These are phyloP conservation scores for Callinectes sapidus DNA, from an alignment of 2,888 invertebrate species.

Conservation along the genomic window DNA sequence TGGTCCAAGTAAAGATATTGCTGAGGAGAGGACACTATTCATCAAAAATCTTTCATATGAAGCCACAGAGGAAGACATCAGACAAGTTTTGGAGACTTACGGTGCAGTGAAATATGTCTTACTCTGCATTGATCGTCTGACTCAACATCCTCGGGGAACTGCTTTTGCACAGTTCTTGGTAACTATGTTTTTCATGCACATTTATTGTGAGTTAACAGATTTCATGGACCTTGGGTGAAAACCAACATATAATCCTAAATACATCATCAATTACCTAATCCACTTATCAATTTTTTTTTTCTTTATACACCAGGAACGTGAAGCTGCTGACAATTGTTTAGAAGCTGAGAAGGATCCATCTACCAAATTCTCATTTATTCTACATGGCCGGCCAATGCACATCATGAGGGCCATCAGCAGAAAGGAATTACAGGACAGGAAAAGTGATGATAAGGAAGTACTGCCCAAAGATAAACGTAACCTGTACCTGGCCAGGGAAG, in stretches of 20 bases:
- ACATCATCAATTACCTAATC: neutral
- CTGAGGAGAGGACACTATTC: conserved; percentile 93
- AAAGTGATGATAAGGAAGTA: conserved; percentile 76
- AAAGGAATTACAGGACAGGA: conserved; percentile 81
- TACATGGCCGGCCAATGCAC: conserved; percentile 85
- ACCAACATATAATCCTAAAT: too few species aligned
- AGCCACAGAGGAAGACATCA: conserved; percentile 86
- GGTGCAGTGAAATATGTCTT: conserved; percentile 91
- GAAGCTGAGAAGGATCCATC: conserved; percentile 76
- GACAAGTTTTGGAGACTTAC: conserved; percentile 84
- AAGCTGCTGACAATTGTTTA: conserved; percentile 87
- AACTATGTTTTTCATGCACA: neutral
- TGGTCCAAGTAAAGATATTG: conserved; percentile 80
- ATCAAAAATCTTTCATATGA: conserved; percentile 92
- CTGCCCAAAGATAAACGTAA: conserved; percentile 89
- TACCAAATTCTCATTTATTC: conserved; percentile 76
- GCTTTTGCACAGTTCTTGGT: conserved; percentile 94
- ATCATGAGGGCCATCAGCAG: conserved; percentile 85
- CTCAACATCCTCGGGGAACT: conserved; percentile 96
- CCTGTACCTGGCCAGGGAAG: conserved; percentile 93
- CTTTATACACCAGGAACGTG: conserved; percentile 80
- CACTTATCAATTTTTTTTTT: neutral
- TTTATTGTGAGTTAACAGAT: neutral
- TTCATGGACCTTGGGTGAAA: neutral
- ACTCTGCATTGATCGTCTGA: conserved; percentile 89